Base-by-base conservation (phyloP, 2,113 vertebrate genomes). In the Amazona vittata region DNA sequence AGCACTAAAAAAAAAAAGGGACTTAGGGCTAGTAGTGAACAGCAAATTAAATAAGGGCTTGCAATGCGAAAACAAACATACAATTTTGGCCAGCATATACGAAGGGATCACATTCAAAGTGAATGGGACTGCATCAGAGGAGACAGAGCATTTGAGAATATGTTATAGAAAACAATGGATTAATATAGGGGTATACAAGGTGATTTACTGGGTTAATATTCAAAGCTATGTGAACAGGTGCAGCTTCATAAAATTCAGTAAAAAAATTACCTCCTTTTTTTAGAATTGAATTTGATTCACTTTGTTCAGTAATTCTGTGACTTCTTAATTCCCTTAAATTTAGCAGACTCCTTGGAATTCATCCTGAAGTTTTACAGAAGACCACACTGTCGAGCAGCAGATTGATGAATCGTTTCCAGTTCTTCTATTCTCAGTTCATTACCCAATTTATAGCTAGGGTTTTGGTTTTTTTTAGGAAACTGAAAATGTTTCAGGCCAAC, bases 51-150 rank as follows among this genome's bases (percentile, higher is more conserved):
- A 94, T 96, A 91, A 89, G 59, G 63, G 22, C 33, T 94, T 96
- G 96, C 81, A 97, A 97, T 67, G 28, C 75, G 94, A 93, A 96
- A 96, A 96, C 86, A 97, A 96, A 95, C 90, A 91, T 53, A 86
- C 74, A 81, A 95, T 94, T 95, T 94, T 92, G 93, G 70, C 52
- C 65, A 76, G 59, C n/a, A 47, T 70, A 55, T 80, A 63, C 26
- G 46, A 89, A 89, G 16, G 53, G 81, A 89, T 96, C 77, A 74
- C 78, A 80, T 91, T 95, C 62, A 91, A 91, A 94, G 62, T 0
- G 2, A 84, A 22, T 59, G 25, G 49, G 92, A 79, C 47, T 81
- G 29, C 49, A 85, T 65, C n/a, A 91, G 70, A 94, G 39, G 19
- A 85, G 53, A 83, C 52, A 85, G 83, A 94, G 41, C 17, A 50